Evolutionary conservation across 2,888 invertebrate genomes (phyloP), one percentile per base, ranked within the genome.

Genomic region (Eilema griseolum): DNA sequence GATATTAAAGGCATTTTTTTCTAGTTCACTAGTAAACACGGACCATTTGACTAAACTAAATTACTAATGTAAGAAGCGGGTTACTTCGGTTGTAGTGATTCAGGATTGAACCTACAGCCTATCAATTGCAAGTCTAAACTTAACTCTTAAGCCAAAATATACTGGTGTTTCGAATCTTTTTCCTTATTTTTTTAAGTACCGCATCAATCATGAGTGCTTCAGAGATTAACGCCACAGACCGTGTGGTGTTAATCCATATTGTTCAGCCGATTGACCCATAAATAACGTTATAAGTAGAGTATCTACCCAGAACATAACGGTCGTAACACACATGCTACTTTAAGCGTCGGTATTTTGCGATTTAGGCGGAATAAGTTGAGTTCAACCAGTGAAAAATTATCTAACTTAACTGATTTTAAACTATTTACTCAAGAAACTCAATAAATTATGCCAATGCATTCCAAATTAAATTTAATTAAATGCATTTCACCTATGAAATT

Each of bases 231-330:
- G 52, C n/a, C 52, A 16, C 52, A 52, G 52, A n/a, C 52, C 52
- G 52, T 52, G 52, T 52, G 52, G 52, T 52, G 52, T 52, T 52
- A 52, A n/a, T 52, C 52, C 52, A 52, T 10, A 52, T 52, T 52
- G n/a, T 52, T 20, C 52, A n/a, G 20, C 20, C 52, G 52, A 52
- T n/a, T 52, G n/a, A 52, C 52, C 52, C n/a, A 52, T 52, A 52
- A 20, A 52, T 52, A 52, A 52, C 10, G 52, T 20, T 20, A n/a
- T 52, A 52, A n/a, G 52, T 52, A 52, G 20, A 46, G n/a, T 52
- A 52, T n/a, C 52, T n/a, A 52, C n/a, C 20, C 8, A 20, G 7
- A 52, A 52, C 10, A n/a, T 52, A 52, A 52, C 0, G 52, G n/a
- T 20, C 8, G 4, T n/a, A 20, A n/a, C n/a, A 52, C 52, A 52